Evolutionary conservation across 2,113 vertebrate genomes (phyloP), one percentile per base, ranked within the genome.

Genomic region (Boleophthalmus pectinirostris): DNA sequence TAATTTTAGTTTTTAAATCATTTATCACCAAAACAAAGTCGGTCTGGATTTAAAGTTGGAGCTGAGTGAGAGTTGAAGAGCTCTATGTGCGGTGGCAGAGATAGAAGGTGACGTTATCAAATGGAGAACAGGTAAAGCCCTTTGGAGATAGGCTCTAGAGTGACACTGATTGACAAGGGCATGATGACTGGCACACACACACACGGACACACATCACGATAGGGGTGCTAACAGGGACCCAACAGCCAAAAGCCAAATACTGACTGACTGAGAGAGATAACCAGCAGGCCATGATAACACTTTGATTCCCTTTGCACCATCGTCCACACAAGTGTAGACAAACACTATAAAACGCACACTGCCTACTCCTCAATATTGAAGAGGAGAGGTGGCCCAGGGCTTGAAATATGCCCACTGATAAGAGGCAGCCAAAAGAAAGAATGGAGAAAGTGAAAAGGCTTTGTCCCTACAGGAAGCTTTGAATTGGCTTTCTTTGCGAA

Each of bases 341-440:
- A 49, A 51, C 66, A 69, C 69, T 20, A 46, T 56, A 51, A 54
- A 58, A 58, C 56, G 15, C 56, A 58, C 56, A 73, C 69, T 64
- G 33, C 68, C 23, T 56, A 8, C 23, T 66, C 66, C 63, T 66
- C 75, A 70, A 71, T 66, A 70, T 45, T 43, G 64, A 76, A 73
- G 56, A 63, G 70, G 69, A 75, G 56, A 58, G 67, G 70, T 65
- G 45, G 46, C 69, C 45, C 5, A 33, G 60, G 70, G 70, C 75
- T 82, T 78, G 81, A 90, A 85, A 84, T 83, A 73, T 86, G 70
- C 68, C 74, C 69, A 70, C 78, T 46, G 80, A 88, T 88, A 82
- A 84, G 78, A 81, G 54, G 49, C 33, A 75, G 77, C 73, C 58
- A 56, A 74, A 68, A 45, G 35, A 46, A 23, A 25, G 56, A 25